These are phyloP conservation scores for Lytechinus pictus DNA, from an alignment of 35 echinoderm and acorn worm species.

Conservation along the genomic window DNA sequence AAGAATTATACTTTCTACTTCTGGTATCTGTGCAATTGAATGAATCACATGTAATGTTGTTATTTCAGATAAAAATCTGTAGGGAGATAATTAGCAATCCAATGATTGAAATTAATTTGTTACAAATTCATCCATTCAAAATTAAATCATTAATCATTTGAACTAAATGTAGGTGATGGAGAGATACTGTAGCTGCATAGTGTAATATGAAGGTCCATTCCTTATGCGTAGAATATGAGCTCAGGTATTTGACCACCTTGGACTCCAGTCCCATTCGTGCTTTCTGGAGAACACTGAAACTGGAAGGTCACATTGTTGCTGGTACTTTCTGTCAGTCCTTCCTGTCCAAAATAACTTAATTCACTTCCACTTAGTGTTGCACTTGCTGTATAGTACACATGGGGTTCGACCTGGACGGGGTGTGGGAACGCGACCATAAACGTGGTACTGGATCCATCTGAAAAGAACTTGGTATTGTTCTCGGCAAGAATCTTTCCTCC, in stretches of 20 bases:
- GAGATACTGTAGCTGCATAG: not conserved
- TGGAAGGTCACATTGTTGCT: conserved; percentile 86
- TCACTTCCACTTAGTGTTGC: conserved; percentile 88
- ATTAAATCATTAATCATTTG: too few species aligned
- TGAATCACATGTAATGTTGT: too few species aligned
- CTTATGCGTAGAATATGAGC: conserved; percentile 97
- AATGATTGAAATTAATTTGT: too few species aligned
- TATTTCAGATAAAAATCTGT: too few species aligned
- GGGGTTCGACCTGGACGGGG: conserved; percentile 90
- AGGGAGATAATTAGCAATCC: too few species aligned
- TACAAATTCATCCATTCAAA: too few species aligned
- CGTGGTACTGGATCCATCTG: conserved; percentile 89
- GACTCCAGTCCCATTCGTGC: conserved; percentile 98
- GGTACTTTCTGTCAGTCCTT: conserved; percentile 93
- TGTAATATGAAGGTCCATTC: not conserved
- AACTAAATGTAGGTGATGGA: too few species aligned
- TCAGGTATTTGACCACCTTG: conserved; percentile 99
- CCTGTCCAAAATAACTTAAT: conserved; percentile 97
- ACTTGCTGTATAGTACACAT: conserved; percentile 96
- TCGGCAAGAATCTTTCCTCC: conserved; percentile 83
- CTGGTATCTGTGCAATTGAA: too few species aligned
- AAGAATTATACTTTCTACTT: too few species aligned
- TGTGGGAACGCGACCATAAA: conserved; percentile 95
- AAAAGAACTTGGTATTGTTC: conserved; percentile 93
- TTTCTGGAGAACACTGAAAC: conserved; percentile 98